These are phyloP conservation scores for Noctuana brunneofusca DNA, from an alignment of 2,888 invertebrate genomes.

Conservation along the genomic window DNA sequence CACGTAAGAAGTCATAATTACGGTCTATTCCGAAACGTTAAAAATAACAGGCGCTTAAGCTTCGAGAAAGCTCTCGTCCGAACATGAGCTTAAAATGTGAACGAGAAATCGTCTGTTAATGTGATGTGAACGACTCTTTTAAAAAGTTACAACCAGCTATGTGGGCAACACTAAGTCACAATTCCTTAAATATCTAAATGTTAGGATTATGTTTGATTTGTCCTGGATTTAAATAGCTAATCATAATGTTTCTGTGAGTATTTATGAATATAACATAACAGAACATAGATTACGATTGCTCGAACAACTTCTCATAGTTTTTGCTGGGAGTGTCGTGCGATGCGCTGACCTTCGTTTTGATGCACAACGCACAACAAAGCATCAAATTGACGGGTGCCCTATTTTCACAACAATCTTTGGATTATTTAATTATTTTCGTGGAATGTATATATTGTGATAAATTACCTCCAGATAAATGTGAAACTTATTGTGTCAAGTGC, in stretches of 20 bases:
- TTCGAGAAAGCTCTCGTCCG: too few species aligned
- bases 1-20: too few species aligned
- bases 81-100: too few species aligned
- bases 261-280: conserved; percentile 52
- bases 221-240: conserved; percentile 67
- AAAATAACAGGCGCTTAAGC: too few species aligned
- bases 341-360: conserved; percentile 83
- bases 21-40: too few species aligned
- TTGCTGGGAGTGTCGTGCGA: conserved; percentile 77
- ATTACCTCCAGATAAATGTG: conserved; percentile 46
- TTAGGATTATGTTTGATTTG: conserved; percentile 79
- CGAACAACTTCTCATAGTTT: conserved; percentile 50
- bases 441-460: conserved; percentile 49
- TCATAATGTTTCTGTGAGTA: conserved; percentile 80
- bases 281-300: conserved; percentile 46
- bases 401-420: conserved; percentile 81
- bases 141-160: conserved; percentile 7
- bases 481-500: conserved; percentile 57
- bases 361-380: conserved; percentile 85
- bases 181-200: conserved; percentile 76
- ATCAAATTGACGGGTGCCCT: conserved; percentile 84
- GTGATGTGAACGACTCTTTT: background rate
- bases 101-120: too few species aligned
- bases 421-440: conserved; percentile 57
- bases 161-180: conserved; percentile 63